These are phyloP conservation scores for Pseudococcus jackbeardsleyi DNA, from an alignment of 2,888 invertebrate genomes.

Conservation along the genomic window DNA sequence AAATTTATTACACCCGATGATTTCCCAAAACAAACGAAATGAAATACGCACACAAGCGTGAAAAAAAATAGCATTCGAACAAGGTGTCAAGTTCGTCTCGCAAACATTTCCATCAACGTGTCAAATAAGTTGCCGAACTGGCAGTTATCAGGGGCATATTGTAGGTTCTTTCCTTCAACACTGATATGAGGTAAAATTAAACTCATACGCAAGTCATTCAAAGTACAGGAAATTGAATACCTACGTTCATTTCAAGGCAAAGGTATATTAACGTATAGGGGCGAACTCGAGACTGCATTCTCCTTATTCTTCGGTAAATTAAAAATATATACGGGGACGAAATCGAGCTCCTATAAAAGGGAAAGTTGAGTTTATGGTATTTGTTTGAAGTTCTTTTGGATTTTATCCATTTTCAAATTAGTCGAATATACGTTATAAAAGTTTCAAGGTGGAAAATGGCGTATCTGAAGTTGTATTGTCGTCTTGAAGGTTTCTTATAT, in stretches of 20 bases:
- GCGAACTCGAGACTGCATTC: no score
- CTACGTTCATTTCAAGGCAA: background rate
- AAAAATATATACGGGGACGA: background rate
- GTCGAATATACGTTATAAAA: slow-evolving; percentile 41
- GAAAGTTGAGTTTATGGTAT: slow-evolving; percentile 41
- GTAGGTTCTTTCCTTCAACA: background rate
- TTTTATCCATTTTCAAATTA: slow-evolving; percentile 45
- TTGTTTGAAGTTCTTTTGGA: slow-evolving; percentile 52
- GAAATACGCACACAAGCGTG: background rate
- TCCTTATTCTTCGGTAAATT: background rate
- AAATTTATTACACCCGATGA: background rate
- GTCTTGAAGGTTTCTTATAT: slow-evolving; percentile 28
- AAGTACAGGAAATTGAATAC: slow-evolving; percentile 20
- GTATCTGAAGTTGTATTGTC: background rate
- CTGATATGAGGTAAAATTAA: background rate
- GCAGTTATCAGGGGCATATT: background rate
- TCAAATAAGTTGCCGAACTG: slow-evolving; percentile 30
- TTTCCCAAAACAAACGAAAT: background rate
- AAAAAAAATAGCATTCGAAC: background rate
- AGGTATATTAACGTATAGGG: no score
- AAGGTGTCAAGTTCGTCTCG: background rate
- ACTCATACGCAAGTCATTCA: slow-evolving; percentile 2
- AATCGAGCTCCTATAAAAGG: background rate
- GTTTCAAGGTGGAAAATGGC: background rate
- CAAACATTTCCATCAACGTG: slow-evolving; percentile 18